Base-by-base conservation (phyloP, 2,113 vertebrate species). In the Aepyceros melampus region DNA sequence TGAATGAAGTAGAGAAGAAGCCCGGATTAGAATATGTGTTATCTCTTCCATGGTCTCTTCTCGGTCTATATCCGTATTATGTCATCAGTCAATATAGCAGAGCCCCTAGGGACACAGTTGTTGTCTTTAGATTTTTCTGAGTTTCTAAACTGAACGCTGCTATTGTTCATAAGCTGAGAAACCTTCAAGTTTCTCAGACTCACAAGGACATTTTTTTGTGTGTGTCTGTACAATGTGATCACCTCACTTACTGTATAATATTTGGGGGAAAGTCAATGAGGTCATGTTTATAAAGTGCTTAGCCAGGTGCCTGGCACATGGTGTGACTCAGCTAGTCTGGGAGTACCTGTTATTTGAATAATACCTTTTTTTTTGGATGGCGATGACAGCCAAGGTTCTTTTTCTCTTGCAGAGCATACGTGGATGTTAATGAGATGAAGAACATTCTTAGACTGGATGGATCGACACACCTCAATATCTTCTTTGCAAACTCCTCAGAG, bases 401-500 rank as follows among this genome's bases (percentile, higher is more conserved):
- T 95, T 98, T 98, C 91, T 98, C 36, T 98, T 98, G 25, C 98
- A 99, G 99, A 98, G 99, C 99, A 51, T 99, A 99, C 98, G 99
- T 99, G 98, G 99, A 99, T 96, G 99, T 99, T 98, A 99, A 99
- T 98, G 99, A 99, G 98, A 99, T 99, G 47, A 99, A 99, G 99
- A 99, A 99, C 97, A 99, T 99, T 97, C 99, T 99, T 95, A 99
- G 99, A 82, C 98, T 99, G 98, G 99, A 99, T 74, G 99, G 99
- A 97, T 99, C 99, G 7, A 99, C 99, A 83, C 99, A 99, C 98
- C 99, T 99, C 98, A 99, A 99, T 97, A 99, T 99, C 98, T 99
- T 99, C 99, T 99, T 99, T 98, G 99, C 99, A 98, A 99, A 99
- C 98, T 99, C 99, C 53, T 99, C 99, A 0, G 99, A 99, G 98